phyloP scores from a whole-genome alignment of 2,888 invertebrate species.

The Hipparchia semele region DNA sequence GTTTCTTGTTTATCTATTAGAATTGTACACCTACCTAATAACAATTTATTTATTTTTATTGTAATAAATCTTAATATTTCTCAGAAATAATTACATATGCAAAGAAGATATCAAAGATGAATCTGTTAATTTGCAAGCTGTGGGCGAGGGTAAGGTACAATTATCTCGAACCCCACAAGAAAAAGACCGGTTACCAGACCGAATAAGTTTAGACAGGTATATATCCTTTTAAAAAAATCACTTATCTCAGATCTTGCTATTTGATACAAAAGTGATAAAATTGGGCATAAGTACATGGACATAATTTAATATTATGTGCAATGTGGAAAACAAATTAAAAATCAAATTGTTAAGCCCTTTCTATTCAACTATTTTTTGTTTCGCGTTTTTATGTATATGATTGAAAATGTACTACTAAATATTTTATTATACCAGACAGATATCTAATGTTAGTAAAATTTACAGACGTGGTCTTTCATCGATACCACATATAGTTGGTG shows the following conservation, averaged over 20 bases:
- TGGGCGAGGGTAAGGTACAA: conserved; percentile 86
- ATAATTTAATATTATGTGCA: no score
- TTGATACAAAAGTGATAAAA: no score
- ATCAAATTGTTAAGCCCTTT: no score
- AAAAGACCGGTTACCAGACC: conserved; percentile 92
- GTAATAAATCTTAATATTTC: background rate
- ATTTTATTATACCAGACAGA: no score
- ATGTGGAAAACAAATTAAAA: no score
- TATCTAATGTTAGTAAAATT: conserved; percentile 10
- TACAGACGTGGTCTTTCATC: conserved; percentile 89
- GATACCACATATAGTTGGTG: conserved; percentile 92
- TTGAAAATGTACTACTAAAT: no score
- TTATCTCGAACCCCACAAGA: conserved; percentile 89
- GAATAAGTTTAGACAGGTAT: conserved; percentile 92
- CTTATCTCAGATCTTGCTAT: no score
- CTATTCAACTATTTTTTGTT: no score
- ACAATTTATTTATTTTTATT: background rate
- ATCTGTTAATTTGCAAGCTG: conserved; percentile 79
- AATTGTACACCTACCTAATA: no score
- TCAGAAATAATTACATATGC: conserved; percentile 46
- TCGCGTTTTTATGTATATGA: no score
- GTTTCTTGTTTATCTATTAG: no score
- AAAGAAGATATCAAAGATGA: conserved; percentile 71
- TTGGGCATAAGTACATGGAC: no score
- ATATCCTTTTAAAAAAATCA: background rate